Conservation (phyloP, 2,797 vertebrate species). For the Coccyzus lansbergi region DNA sequence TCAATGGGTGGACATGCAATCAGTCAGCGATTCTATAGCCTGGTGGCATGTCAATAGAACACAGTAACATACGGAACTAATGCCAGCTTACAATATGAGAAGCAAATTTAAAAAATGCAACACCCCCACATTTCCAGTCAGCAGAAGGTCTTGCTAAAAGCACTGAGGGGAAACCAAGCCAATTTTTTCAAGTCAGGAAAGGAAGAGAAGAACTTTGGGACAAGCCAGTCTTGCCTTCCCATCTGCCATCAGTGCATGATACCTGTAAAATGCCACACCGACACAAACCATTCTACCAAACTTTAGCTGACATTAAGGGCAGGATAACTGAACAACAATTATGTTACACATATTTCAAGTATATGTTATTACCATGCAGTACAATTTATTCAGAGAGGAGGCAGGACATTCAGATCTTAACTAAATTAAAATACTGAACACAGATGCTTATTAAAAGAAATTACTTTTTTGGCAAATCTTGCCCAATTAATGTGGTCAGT, state of each 20-base stretch:
- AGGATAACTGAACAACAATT: neutral
- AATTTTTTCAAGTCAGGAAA: neutral
- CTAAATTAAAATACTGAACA: conserved; percentile 34
- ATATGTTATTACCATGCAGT: neutral
- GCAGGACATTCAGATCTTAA: neutral
- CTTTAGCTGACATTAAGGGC: neutral
- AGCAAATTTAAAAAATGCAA: neutral
- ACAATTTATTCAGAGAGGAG: conserved; percentile 25
- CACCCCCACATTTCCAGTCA: neutral
- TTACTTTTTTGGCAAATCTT: conserved; percentile 42
- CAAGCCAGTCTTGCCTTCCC: neutral
- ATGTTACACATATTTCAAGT: neutral
- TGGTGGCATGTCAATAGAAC: neutral
- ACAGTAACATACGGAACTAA: neutral
- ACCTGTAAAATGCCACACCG: neutral
- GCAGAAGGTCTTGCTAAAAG: neutral
- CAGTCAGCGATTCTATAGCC: neutral
- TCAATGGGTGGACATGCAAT: neutral
- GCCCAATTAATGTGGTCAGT: conserved; percentile 28
- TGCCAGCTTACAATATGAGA: neutral
- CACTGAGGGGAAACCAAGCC: neutral
- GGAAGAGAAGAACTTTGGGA: neutral
- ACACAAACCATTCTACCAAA: neutral
- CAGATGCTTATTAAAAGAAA: conserved; percentile 36
- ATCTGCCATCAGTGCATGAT: neutral